phyloP scores from a whole-genome alignment of 2,113 vertebrate genomes.

The Alethe diademata region DNA sequence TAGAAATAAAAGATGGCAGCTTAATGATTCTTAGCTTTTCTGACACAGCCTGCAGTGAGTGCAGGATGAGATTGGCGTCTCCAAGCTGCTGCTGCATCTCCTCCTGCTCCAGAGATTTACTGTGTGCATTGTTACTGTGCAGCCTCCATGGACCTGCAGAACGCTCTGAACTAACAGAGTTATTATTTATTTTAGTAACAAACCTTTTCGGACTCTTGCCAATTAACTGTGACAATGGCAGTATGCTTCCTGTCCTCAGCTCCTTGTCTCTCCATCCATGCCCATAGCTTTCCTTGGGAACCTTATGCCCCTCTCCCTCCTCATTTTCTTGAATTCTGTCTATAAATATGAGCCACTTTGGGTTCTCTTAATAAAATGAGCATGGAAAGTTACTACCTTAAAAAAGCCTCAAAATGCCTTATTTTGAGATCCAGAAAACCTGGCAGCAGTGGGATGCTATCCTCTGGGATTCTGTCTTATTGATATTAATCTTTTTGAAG shows the following conservation, averaged over 20 bases:
- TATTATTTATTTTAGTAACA: neutral
- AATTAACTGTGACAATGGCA: neutral
- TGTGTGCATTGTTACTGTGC: neutral
- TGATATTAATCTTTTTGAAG: conserved; percentile 43
- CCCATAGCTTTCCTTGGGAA: neutral
- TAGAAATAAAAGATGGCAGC: conserved; percentile 58
- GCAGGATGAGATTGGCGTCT: neutral
- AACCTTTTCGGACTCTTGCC: neutral
- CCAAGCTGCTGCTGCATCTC: neutral
- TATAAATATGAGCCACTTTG: neutral
- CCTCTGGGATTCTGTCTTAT: conserved; percentile 19
- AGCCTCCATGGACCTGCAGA: neutral
- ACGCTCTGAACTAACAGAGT: fast-evolving
- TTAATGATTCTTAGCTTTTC: conserved; percentile 35
- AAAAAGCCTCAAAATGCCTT: neutral
- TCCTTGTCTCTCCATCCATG: neutral
- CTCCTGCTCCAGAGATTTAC: neutral
- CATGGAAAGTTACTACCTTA: neutral
- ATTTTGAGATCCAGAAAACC: neutral
- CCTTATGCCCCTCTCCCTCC: neutral
- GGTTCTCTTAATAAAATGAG: neutral
- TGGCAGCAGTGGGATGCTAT: neutral
- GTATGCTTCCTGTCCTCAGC: neutral
- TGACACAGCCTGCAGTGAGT: neutral
- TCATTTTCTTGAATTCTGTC: neutral